Base-by-base conservation (phyloP, 2,888 invertebrate genomes). In the Esperia sulphurella region DNA sequence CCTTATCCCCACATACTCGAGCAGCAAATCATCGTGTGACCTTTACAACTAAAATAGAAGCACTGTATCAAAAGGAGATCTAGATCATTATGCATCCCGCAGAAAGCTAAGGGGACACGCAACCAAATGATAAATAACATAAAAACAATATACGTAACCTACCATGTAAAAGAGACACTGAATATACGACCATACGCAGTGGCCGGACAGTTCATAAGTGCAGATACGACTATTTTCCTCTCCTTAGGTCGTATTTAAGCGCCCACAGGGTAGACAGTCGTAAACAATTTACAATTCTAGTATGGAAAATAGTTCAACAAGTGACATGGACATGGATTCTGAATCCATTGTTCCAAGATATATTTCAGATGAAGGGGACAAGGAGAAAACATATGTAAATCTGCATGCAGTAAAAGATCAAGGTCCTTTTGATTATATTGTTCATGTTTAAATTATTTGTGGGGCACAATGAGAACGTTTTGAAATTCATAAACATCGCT, bases 331-430 rank as follows among this genome's bases (percentile, higher is more conserved):
- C 70, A 68, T 58, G 63, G 59, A 58, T 64, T 60, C 63, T 52
- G 65, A 62, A 60, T 54, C 69, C 71, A 76, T 79, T 79, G 77
- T 77, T 69, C 60, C 52, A 45, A 54, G 62, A 60, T 47, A 52
- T 50, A 50, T 54, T 51, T 52, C 57, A 57, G 48, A 48, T 50
- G 54, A 57, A 51, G 39, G 53, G 51, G 30, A 35, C 45, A 30
- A 40, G 47, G 57, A 57, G 59, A 61, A 57, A 67, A 63, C 62
- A 68, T 59, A 72, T 73, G 71, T 67, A 68, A 68, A 69, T 65
- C 63, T 57, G 57, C 55, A 53, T 53, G 53, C 59, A 59, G 52
- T 56, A 55, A 63, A 66, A 71, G 61, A 65, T 65, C 68, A 66
- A 66, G 69, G 68, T 50, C 58, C 46, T 21, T 39, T 43, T 56